Evolutionary conservation across 92 coral and sea anemone genomes (phyloP), one percentile per base, ranked within the genome.

Genomic region (Palythoa caribaeorum): DNA sequence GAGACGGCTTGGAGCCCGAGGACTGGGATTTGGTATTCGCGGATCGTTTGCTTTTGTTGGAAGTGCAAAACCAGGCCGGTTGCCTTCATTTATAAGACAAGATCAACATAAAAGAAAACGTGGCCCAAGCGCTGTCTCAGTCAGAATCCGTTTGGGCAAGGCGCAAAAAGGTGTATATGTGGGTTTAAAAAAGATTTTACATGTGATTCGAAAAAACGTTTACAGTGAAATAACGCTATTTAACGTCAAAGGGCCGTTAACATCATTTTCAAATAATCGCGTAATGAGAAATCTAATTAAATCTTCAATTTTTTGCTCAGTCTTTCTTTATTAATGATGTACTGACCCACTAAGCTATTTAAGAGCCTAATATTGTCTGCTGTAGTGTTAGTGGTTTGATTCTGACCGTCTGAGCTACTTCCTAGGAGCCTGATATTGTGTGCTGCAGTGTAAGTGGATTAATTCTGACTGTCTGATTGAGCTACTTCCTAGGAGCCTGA

Each of bases 71-170:
- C 6, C 2, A 37, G 86, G 86, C 38, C 47, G 76, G 40, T 48
- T 48, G 35, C 86, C 86, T 8, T 65, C 86, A 51, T 81, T 40
- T 38, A 20, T 81, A 40, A 66, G 59, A 21, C 86, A 81, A 37
- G 60, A 65, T 28, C 86, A 81, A 47, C 75, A 68, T 60, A 81
- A 13, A 21, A 81, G 76, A 12, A 66, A 9, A 47, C 86, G 62
- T 20, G 86, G 86, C 28, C 86, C 86, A 17, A 81, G 86, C 21
- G 53, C 76, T 37, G 73, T 81, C 48, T 81, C 86, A 0, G 74
- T 51, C 1, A 81, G 86, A 52, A 81, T 81, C 48, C 86, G 86
- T 44, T 81, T 81, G 35, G 76, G 76, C 28, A 81, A 20, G 44
- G 76, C 60, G 48, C 76, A 68, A 51, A 66, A 47, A 53, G 86